Conservation (phyloP, 1,140 invertebrate genomes). For the Drosophila miranda region DNA sequence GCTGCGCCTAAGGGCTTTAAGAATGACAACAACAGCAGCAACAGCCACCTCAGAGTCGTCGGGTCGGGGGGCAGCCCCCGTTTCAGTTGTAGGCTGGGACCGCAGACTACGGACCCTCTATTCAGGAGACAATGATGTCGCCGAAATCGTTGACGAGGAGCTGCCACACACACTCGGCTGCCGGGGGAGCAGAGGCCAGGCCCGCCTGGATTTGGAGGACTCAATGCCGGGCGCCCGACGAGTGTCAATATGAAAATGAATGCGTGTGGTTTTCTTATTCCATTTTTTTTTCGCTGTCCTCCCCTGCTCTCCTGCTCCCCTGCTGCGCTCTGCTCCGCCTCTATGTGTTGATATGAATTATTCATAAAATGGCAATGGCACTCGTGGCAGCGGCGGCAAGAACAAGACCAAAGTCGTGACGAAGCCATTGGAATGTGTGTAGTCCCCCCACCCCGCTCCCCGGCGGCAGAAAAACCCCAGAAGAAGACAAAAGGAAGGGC, state of each 20-base stretch:
- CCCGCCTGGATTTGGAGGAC: slow-evolving; percentile 48
- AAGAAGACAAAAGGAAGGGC: background rate
- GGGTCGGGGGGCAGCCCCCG: too few species aligned
- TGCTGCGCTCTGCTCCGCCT: slow-evolving; percentile 16
- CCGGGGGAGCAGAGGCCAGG: background rate
- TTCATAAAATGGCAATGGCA: slow-evolving; percentile 80
- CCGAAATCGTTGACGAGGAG: slow-evolving; percentile 69
- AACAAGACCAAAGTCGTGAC: slow-evolving; percentile 67
- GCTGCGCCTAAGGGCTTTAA: slow-evolving; percentile 31
- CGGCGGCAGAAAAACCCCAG: slow-evolving; percentile 1
- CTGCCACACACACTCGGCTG: slow-evolving; percentile 26
- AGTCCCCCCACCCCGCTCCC: slow-evolving; percentile 16
- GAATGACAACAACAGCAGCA: slow-evolving; percentile 2
- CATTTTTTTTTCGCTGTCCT: slow-evolving; percentile 22
- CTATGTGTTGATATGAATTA: slow-evolving; percentile 74
- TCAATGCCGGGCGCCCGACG: slow-evolving; percentile 44
- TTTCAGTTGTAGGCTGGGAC: slow-evolving; percentile 14
- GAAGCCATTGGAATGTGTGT: slow-evolving; percentile 50
- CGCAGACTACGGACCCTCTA: slow-evolving; percentile 49
- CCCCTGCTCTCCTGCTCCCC: slow-evolving; percentile 14
- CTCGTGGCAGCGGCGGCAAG: slow-evolving; percentile 57
- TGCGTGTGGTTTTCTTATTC: slow-evolving; percentile 48
- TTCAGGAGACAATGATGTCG: slow-evolving; percentile 65
- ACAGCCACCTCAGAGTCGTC: too few species aligned
- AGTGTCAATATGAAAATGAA: slow-evolving; percentile 78